Evolutionary conservation across 2,797 vertebrate genomes (phyloP).

Genomic region (Myripristis murdjan): DNA sequence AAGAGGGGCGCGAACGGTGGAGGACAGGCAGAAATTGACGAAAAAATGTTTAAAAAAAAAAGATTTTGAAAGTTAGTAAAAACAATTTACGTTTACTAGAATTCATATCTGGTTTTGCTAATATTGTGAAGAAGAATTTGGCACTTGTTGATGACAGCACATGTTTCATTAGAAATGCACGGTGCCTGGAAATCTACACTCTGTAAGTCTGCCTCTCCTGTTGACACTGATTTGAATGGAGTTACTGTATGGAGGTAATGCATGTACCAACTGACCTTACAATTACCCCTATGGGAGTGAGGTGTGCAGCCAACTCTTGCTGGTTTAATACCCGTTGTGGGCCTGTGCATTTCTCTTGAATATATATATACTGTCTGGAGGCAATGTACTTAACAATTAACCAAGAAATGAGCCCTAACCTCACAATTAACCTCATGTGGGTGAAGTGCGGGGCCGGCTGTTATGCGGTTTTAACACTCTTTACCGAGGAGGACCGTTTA

Average conservation of each 20-base stretch:
- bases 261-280: slow-evolving; percentile 58
- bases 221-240: slow-evolving; percentile 45
- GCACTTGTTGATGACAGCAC: slow-evolving; percentile 44
- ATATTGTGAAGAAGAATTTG: slow-evolving; percentile 43
- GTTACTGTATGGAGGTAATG: slow-evolving; percentile 41
- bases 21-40: too few species aligned
- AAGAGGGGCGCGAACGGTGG: slow-evolving; percentile 5
- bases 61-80: slow-evolving; percentile 36
- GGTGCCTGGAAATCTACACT: slow-evolving; percentile 23
- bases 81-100: slow-evolving; percentile 34
- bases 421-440: slow-evolving; percentile 39
- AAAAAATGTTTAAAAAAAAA: slow-evolving; percentile 34
- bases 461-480: slow-evolving; percentile 21
- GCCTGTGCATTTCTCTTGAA: slow-evolving; percentile 29
- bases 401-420: slow-evolving; percentile 52
- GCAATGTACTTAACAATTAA: slow-evolving; percentile 58
- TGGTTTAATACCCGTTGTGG: slow-evolving; percentile 43
- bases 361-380: slow-evolving; percentile 36
- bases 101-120: slow-evolving; percentile 53
- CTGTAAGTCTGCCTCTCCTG: slow-evolving; percentile 13
- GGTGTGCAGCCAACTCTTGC: slow-evolving; percentile 45
- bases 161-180: slow-evolving; percentile 35
- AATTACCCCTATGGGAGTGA: slow-evolving; percentile 43
- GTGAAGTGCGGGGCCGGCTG: slow-evolving; percentile 23
- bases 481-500: slow-evolving; percentile 3